phyloP scores from a whole-genome alignment of 2,888 invertebrate species.

The Abrostola triplasia region DNA sequence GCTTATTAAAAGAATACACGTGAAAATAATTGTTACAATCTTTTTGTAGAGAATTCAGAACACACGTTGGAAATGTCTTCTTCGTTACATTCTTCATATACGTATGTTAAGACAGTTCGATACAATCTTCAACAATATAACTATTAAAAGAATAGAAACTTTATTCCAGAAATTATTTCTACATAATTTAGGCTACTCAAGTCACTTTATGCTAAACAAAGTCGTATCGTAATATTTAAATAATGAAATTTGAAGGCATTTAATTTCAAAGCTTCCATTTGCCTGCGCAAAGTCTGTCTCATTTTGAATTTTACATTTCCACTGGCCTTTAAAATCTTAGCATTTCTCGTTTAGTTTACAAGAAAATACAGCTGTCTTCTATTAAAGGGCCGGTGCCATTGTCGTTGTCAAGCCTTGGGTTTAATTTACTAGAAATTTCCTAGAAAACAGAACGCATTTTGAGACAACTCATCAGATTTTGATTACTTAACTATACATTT shows the following conservation, averaged over 20 bases:
- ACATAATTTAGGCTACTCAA: not conserved
- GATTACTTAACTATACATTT: constrained; percentile 8
- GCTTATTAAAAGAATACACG: too few species aligned
- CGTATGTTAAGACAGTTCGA: too few species aligned
- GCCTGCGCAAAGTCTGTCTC: constrained; percentile 32
- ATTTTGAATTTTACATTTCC: constrained; percentile 42
- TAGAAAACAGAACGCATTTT: constrained; percentile 28
- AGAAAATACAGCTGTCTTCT: constrained; percentile 39
- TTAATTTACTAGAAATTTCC: constrained; percentile 43
- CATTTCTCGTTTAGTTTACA: constrained; percentile 37
- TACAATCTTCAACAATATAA: too few species aligned
- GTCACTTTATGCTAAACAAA: constrained; percentile 25
- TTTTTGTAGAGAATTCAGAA: too few species aligned
- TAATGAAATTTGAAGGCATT: constrained; percentile 36
- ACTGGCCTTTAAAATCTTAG: constrained; percentile 40
- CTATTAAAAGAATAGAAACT: not conserved
- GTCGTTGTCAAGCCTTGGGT: constrained; percentile 29
- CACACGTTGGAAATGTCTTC: too few species aligned
- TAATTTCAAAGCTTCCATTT: constrained; percentile 23
- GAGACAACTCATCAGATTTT: not conserved
- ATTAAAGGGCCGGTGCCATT: constrained; percentile 37
- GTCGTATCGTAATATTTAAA: constrained; percentile 36
- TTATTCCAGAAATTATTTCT: not conserved
- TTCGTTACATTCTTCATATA: too few species aligned
- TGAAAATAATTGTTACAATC: too few species aligned